Evolutionary conservation across 2,888 invertebrate species (phyloP).

Genomic region (Arrhopalites spinosus): DNA sequence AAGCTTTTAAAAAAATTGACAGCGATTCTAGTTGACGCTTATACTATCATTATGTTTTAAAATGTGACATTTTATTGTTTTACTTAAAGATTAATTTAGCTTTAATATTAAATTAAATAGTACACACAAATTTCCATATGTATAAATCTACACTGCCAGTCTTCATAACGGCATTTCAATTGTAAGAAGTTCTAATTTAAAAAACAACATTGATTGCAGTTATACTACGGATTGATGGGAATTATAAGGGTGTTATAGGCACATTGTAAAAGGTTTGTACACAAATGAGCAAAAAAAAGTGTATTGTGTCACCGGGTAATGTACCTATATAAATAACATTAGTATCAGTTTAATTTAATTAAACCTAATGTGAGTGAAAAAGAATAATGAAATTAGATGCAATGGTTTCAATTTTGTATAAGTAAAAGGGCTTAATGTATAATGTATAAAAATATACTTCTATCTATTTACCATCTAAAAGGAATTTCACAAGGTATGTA

Average conservation of each 20-base stretch:
- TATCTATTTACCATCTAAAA: not conserved
- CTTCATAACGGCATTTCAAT: not conserved
- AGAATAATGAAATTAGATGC: constrained; percentile 23
- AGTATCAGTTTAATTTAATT: constrained; percentile 1
- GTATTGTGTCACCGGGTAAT: not conserved
- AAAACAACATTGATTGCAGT: not conserved
- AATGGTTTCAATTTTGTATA: constrained; percentile 18
- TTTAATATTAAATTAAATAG: not conserved
- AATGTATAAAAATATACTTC: not conserved
- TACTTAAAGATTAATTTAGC: not conserved
- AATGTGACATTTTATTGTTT: no score
- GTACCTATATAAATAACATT: not conserved
- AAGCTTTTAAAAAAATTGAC: no score
- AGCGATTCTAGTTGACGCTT: no score
- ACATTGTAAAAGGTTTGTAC: not conserved
- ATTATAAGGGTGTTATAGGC: not conserved
- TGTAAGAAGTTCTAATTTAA: not conserved
- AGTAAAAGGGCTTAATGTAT: constrained; percentile 20
- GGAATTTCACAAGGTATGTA: not conserved
- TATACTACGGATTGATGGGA: not conserved
- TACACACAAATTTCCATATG: not conserved
- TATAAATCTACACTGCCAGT: constrained; percentile 16
- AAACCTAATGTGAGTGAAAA: not conserved
- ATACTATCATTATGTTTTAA: no score
- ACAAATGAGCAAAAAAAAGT: no score